A percentile compares a stretch with the other conserved stretches of the same genome.
phyloP scores from a whole-genome alignment of 1,140 invertebrate species.

The Melanaphis sacchari region DNA sequence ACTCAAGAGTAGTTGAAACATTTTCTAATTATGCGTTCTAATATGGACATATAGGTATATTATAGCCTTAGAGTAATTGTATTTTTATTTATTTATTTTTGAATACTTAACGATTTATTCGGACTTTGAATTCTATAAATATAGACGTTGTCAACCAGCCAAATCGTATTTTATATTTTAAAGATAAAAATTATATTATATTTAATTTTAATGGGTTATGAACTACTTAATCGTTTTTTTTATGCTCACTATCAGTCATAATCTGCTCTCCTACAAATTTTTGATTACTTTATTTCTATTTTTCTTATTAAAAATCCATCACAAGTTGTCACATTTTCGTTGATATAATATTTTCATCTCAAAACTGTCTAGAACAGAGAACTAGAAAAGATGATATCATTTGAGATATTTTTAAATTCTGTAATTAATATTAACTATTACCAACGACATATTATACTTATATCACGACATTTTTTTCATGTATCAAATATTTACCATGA shows the following conservation, averaged over 20 bases:
- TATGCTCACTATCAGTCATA: background rate
- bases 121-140: background rate
- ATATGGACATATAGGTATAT: background rate
- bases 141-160: background rate
- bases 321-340: background rate
- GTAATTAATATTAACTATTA: background rate
- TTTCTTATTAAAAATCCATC: background rate
- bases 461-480: background rate
- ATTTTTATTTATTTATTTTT: background rate
- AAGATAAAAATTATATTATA: background rate
- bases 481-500: background rate
- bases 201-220: background rate
- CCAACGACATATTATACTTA: background rate
- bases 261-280: background rate
- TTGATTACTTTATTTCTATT: background rate
- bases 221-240: background rate
- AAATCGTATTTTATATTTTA: background rate
- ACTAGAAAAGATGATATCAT: background rate
- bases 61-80: background rate
- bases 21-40: background rate
- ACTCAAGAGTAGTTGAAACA: background rate
- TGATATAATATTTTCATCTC: background rate
- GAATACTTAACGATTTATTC: background rate
- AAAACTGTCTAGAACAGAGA: background rate
- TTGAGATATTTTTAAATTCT: background rate